Base-by-base conservation (phyloP, 2,113 vertebrate genomes). In the Pavo muticus region DNA sequence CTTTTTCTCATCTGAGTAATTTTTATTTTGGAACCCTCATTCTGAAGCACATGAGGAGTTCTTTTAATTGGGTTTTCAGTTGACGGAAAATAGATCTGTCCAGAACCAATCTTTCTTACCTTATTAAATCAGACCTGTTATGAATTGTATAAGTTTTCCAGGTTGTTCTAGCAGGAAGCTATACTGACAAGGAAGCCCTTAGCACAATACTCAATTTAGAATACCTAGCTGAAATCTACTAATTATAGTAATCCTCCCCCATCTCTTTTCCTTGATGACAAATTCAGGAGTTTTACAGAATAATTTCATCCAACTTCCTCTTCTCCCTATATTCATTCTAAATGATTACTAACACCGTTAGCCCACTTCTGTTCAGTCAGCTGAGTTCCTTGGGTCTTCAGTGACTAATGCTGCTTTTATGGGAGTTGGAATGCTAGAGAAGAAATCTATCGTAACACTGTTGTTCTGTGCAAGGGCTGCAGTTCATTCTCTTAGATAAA, bases 191-290 rank as follows among this genome's bases (percentile, higher is more conserved):
- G 52, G 70, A 92, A 84, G 29, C 70, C 44, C 57, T 84, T 72
- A 89, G 52, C 65, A 61, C 72, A 92, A 91, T 30, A 87, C 32
- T 84, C n/a, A 50, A 11, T 91, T 91, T 76, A 59, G 71, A 89
- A 48, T 70, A 75, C 82, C 63, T 65, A 73, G 78, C 82, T 94
- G 89, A 89, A 85, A 92, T 94, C 67, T 88, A 70, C 64, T 93
- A 91, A 94, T 92, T 91, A 92, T 91, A 97, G 87, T 86, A 19
- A 80, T 87, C 63, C 74, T 79, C 71, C 81, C 71, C 87, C 79
- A 68, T 64, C 42, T 80, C 82, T 86, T 85, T 76, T 91, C 78
- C 77, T 71, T 87, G 65, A 71, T 94, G 71, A 92, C 84, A 95
- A 87, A 92, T 87, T 76, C 78, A 63, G 68, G 76, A 54, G 50